A percentile compares a stretch with the other conserved stretches of the same genome.
Conservation (phyloP, 2,797 vertebrate genomes). For the Propithecus perrieri region DNA sequence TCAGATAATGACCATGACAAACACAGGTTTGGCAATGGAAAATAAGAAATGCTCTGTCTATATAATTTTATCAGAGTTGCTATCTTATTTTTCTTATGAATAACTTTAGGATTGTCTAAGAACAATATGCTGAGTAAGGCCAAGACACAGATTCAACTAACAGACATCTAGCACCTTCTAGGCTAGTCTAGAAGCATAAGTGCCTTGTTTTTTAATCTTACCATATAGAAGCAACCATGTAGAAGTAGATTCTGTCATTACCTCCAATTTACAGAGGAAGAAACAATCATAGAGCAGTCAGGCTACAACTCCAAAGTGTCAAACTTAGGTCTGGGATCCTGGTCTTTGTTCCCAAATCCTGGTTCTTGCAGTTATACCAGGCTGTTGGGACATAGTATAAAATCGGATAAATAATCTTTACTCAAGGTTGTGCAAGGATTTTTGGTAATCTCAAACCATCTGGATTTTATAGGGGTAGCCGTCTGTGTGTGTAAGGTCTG, state of each 20-base stretch:
- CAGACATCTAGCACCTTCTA: background rate
- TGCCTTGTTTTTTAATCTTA: background rate
- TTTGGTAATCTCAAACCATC: background rate
- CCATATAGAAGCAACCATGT: background rate
- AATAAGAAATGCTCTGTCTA: background rate
- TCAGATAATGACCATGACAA: background rate
- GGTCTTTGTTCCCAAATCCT: background rate
- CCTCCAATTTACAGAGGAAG: background rate
- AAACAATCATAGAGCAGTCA: background rate
- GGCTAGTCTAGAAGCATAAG: background rate
- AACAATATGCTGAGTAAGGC: background rate
- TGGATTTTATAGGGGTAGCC: background rate
- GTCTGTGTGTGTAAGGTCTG: background rate
- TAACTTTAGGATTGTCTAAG: background rate
- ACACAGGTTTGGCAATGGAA: background rate
- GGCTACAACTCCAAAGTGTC: background rate
- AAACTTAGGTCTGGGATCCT: background rate
- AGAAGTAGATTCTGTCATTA: background rate
- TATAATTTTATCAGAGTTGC: background rate
- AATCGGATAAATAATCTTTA: background rate
- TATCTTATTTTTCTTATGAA: slow-evolving; percentile 14
- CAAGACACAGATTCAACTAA: background rate
- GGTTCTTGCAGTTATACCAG: background rate
- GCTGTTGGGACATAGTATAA: background rate
- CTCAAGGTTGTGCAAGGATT: background rate